Percentiles rank a stretch among this genome's conserved stretches.
Evolutionary conservation across 2,797 vertebrate species (phyloP).

Genomic region (Dicrostonyx torquatus): DNA sequence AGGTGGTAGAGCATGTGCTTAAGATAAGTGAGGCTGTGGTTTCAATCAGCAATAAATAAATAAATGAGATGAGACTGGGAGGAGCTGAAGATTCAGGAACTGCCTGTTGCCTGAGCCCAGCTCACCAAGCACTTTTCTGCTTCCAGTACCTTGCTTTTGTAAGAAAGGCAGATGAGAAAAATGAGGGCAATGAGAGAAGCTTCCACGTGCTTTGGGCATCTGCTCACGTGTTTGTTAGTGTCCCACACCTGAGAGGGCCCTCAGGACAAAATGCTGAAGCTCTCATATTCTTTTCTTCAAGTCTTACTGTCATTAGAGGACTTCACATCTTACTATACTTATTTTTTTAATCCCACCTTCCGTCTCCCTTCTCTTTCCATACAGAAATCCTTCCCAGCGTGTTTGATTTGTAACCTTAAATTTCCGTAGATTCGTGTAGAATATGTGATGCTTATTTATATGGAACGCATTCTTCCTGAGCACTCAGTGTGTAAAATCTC

Average conservation of each 20-base stretch:
- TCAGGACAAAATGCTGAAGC: not conserved
- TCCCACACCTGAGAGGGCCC: too few relatives aligned
- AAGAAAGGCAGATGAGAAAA: not conserved
- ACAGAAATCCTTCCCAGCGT: not conserved
- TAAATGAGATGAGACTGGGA: not conserved
- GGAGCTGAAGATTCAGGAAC: not conserved
- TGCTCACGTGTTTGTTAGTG: not conserved
- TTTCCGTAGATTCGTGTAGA: not conserved
- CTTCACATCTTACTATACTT: not conserved
- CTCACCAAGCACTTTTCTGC: not conserved
- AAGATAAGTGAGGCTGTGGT: not conserved
- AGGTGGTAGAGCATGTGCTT: not conserved
- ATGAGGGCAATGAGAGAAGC: not conserved
- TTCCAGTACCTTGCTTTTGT: not conserved
- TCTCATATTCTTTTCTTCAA: not conserved
- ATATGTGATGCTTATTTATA: not conserved
- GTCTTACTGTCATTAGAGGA: not conserved
- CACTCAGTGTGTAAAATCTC: not conserved
- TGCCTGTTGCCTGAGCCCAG: not conserved
- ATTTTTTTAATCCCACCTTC: conserved; percentile 24
- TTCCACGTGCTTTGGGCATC: not conserved
- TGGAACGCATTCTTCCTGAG: not conserved
- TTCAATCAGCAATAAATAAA: not conserved
- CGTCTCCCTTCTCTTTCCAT: not conserved
- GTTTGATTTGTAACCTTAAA: not conserved